Base-by-base conservation (phyloP, 2,888 invertebrate species). In the Xestoiulus laeticollis region DNA sequence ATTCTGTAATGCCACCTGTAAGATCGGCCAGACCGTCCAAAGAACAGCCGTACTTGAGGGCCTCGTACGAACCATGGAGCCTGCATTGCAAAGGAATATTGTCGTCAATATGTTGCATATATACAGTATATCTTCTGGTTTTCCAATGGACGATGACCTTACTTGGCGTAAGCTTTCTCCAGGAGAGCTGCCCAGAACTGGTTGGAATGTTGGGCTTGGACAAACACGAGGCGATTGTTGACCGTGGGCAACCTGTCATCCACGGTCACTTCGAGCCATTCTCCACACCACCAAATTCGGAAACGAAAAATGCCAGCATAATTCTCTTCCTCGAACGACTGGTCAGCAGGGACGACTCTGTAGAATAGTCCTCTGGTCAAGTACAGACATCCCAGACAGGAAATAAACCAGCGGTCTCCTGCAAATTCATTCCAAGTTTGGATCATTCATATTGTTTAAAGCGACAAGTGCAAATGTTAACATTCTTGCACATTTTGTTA, bases 81-180 rank as follows among this genome's bases (percentile, higher is more conserved):
- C 97, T 97, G 88, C 26, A 87, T 85, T 82, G 16, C 16, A 33
- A 82, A 85, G 14, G 6, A 4, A 84, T 78, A 8, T 78, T 5
- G 78, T 22, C 6, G 43, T 43, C 43, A 43, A 19, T 19, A n/a
- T 14, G 19, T 48, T 48, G 48, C 16, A 48, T 38, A 38, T 16
- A 48, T 48, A n/a, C n/a, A n/a, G n/a, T n/a, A n/a, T n/a, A n/a
- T n/a, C n/a, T n/a, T n/a, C n/a, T n/a, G n/a, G n/a, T n/a, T 19
- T n/a, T 32, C 32, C 8, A 48, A 43, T 1, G 19, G 87, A 12
- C 19, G n/a, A 22, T 16, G 59, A 32, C 93, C 94, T 94, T 91
- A 96, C 96, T 98, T 97, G 88, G 97, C 97, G 90, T 97, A 97
- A 0, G 98, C 98, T 92, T 98, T 98, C 92, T 98, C 98, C 87